Conservation (phyloP, 2,113 vertebrate species). For the Lophius piscatorius region DNA sequence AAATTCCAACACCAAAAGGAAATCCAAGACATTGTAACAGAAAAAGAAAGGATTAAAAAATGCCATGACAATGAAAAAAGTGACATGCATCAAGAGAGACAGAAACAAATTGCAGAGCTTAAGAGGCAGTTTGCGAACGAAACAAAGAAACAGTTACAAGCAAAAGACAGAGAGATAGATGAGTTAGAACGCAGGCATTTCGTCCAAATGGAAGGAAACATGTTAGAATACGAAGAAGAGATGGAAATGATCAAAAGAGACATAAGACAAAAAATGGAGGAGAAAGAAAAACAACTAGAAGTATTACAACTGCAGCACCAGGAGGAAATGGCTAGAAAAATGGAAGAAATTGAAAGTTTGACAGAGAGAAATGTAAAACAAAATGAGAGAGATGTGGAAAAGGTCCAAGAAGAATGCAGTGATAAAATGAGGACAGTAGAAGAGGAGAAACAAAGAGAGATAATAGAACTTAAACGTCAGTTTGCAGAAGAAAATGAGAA, state of each 20-base stretch:
- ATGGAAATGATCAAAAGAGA: constrained; percentile 21
- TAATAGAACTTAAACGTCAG: constrained; percentile 2
- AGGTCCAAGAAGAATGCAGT: neutral
- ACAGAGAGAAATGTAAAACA: constrained; percentile 38
- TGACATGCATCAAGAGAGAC: constrained; percentile 15
- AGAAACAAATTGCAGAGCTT: constrained; percentile 34
- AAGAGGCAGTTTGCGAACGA: constrained; percentile 36
- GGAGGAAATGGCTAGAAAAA: constrained; percentile 22
- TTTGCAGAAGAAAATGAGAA: constrained; percentile 15
- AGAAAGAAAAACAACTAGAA: constrained; percentile 42
- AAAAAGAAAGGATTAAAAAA: constrained; percentile 26
- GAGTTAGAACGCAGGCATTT: constrained; percentile 1
- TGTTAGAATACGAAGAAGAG: constrained; percentile 41
- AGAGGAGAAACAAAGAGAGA: constrained; percentile 25
- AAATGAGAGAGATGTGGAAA: constrained; percentile 24
- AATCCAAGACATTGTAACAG: constrained; percentile 36
- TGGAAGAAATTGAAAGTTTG: constrained; percentile 19
- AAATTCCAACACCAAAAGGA: constrained; percentile 34
- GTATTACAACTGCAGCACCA: constrained; percentile 26
- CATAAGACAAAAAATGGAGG: constrained; percentile 4
- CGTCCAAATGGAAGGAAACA: neutral
- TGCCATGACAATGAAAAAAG: constrained; percentile 21
- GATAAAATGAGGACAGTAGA: neutral
- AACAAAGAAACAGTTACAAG: constrained; percentile 8
- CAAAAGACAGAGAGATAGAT: constrained; percentile 35